phyloP scores from a whole-genome alignment of 2,113 vertebrate genomes.

The Saguinus midas region DNA sequence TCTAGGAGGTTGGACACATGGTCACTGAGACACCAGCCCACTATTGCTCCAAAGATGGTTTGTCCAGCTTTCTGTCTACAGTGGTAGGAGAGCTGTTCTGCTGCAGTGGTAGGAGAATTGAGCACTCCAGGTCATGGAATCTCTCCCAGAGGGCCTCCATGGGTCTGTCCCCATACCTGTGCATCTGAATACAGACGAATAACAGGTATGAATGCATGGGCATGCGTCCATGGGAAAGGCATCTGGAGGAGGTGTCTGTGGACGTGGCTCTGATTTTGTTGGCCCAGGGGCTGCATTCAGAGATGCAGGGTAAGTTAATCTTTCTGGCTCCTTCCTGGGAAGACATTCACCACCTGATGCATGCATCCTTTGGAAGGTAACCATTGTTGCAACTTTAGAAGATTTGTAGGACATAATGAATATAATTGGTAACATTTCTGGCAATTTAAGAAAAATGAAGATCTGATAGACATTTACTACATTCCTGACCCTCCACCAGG shows the following conservation, averaged over 20 bases:
- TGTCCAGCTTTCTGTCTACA: neutral
- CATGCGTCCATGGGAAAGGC: neutral
- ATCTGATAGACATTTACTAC: neutral
- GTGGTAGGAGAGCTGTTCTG: neutral
- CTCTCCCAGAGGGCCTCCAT: neutral
- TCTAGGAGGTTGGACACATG: neutral
- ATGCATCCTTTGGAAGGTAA: neutral
- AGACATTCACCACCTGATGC: neutral
- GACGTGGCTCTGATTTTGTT: neutral
- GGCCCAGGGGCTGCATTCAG: too few relatives aligned
- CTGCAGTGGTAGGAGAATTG: neutral
- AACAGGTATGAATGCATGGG: too few relatives aligned
- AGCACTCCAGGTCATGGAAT: neutral
- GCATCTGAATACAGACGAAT: neutral
- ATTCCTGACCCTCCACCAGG: neutral
- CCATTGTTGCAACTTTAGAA: neutral
- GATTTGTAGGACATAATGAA: neutral
- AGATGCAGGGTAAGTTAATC: neutral
- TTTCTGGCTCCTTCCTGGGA: neutral
- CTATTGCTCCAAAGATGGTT: neutral
- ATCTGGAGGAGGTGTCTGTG: rapidly evolving
- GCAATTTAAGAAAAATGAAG: neutral
- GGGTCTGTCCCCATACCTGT: neutral
- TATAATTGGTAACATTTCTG: neutral
- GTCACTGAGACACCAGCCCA: neutral